Percentiles rank a stretch among this genome's conserved stretches.
Conservation (phyloP, 2,113 vertebrate genomes). For the Pangasianodon gigas region DNA sequence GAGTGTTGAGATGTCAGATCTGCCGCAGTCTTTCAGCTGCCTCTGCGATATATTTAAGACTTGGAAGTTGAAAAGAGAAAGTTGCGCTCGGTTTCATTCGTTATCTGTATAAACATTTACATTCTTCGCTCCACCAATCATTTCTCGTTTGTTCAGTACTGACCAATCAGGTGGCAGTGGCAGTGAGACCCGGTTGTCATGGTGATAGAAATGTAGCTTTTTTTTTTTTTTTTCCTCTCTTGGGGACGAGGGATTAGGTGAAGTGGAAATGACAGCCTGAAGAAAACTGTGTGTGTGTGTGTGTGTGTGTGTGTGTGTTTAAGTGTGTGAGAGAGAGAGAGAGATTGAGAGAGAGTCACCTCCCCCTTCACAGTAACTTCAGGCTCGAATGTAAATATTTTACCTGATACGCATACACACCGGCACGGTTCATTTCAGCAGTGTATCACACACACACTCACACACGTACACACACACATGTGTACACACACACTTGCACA, state of each 20-base stretch:
- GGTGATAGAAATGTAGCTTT: constrained; percentile 40
- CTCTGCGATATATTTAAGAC: neutral
- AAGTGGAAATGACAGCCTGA: constrained; percentile 40
- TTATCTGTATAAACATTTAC: neutral
- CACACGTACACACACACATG: constrained; percentile 6
- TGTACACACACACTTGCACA: neutral
- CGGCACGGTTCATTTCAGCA: neutral
- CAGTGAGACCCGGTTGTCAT: constrained; percentile 44
- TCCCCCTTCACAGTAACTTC: constrained; percentile 31
- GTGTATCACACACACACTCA: constrained; percentile 1
- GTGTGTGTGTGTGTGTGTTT: neutral
- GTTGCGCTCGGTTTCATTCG: neutral
- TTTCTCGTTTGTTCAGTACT: neutral
- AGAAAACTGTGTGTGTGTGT: constrained; percentile 15
- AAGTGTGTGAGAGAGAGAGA: neutral
- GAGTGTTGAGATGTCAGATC: neutral
- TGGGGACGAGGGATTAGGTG: constrained; percentile 41
- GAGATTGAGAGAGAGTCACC: neutral
- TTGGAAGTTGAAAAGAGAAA: neutral
- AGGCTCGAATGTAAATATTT: constrained; percentile 45
- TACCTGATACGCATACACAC: constrained; percentile 14
- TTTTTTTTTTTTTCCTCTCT: neutral
- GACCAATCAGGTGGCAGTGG: constrained; percentile 21
- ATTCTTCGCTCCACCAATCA: constrained; percentile 15
- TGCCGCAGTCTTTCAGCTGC: neutral